These are phyloP conservation scores for Tamandua tetradactyla DNA, from an alignment of 2,797 vertebrate genomes.

Conservation along the genomic window DNA sequence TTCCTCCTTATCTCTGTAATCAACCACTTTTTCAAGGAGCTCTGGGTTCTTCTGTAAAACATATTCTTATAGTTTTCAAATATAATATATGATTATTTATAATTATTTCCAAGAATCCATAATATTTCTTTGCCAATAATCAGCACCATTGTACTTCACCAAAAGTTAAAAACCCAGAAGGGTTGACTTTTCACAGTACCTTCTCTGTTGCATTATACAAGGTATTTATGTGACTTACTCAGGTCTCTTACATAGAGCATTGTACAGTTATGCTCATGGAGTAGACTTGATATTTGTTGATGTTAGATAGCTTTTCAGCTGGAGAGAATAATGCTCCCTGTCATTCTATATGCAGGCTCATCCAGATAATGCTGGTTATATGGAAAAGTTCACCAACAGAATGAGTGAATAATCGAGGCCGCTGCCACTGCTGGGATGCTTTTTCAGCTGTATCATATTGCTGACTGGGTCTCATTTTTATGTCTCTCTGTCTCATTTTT, in stretches of 20 bases:
- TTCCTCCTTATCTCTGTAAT: no score
- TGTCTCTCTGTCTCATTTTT: fast-evolving
- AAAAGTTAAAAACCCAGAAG: not conserved
- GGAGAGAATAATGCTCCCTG: not conserved
- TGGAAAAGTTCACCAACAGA: not conserved
- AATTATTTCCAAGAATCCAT: no score
- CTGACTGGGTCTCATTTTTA: fast-evolving
- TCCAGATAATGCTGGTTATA: not conserved
- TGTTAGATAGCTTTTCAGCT: not conserved
- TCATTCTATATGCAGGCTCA: not conserved
- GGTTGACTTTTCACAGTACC: not conserved
- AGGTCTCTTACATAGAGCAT: not conserved
- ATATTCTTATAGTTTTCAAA: not conserved
- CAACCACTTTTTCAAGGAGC: not conserved
- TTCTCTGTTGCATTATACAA: not conserved
- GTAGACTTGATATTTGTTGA: not conserved
- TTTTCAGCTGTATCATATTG: fast-evolving
- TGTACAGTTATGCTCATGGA: not conserved
- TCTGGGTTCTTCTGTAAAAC: not conserved
- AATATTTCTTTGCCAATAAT: not conserved
- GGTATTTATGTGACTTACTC: not conserved
- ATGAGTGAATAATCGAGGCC: not conserved
- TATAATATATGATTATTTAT: not conserved
- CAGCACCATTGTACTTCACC: not conserved
- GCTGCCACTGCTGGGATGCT: fast-evolving